Evolutionary conservation across 2,113 vertebrate species (phyloP).

Genomic region (Pelecanoides urinatrix): DNA sequence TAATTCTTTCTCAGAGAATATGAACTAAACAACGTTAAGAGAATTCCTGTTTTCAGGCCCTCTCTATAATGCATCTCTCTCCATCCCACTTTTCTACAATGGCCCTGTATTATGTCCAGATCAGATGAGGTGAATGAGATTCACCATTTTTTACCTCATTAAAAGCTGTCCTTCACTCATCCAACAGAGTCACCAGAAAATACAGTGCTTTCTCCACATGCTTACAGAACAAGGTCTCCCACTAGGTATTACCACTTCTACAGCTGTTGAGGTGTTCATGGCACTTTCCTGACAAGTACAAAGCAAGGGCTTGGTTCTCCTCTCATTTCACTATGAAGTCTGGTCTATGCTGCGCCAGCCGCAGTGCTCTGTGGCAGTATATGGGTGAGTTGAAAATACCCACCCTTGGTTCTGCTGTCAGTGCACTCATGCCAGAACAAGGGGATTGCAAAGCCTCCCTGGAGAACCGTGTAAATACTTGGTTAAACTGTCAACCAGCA

Average conservation of each 20-base stretch:
- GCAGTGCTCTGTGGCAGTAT: background rate
- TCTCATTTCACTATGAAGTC: background rate
- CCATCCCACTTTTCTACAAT: background rate
- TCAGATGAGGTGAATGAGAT: background rate
- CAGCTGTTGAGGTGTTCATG: background rate
- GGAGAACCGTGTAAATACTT: background rate
- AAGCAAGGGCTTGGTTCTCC: background rate
- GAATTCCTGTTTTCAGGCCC: background rate
- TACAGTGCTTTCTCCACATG: background rate
- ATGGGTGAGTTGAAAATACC: background rate
- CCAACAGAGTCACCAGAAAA: background rate
- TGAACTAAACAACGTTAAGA: background rate
- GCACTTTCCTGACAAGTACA: background rate
- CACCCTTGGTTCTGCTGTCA: background rate
- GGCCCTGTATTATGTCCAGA: background rate
- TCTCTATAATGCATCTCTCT: background rate
- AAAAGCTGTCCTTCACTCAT: background rate
- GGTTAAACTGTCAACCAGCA: background rate
- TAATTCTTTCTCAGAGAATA: background rate
- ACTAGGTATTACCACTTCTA: background rate
- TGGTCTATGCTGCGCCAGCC: accelerated
- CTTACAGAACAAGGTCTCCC: background rate
- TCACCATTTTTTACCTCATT: background rate
- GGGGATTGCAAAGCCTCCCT: background rate
- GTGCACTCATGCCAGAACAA: background rate